Evolutionary conservation across 2,113 vertebrate species (phyloP).

Genomic region (Nothocercus julius): DNA sequence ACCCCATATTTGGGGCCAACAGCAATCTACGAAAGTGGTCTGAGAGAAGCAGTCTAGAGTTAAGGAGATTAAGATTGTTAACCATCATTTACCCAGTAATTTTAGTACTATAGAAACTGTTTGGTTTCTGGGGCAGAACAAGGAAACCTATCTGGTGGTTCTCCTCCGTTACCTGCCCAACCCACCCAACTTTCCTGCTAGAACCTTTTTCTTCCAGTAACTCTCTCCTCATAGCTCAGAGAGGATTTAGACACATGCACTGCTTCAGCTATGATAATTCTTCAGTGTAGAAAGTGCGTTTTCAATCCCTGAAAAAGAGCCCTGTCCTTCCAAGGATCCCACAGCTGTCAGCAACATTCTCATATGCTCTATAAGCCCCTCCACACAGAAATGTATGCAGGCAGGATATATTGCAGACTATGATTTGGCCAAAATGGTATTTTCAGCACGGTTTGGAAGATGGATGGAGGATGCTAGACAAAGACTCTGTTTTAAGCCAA

Average conservation of each 20-base stretch:
- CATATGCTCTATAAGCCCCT: background rate
- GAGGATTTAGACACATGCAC: background rate
- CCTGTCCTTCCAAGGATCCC: background rate
- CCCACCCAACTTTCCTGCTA: background rate
- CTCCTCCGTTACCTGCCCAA: background rate
- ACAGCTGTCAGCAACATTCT: background rate
- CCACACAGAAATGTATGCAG: background rate
- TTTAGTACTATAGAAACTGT: background rate
- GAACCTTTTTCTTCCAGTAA: background rate
- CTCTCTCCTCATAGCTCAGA: background rate
- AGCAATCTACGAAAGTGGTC: background rate
- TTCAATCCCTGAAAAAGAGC: background rate
- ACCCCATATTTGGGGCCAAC: background rate
- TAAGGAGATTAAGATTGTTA: background rate
- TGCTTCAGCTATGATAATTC: background rate
- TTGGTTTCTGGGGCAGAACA: background rate
- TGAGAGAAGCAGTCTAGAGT: background rate
- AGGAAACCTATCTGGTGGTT: background rate
- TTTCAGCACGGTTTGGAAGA: background rate
- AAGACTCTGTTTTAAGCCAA: background rate
- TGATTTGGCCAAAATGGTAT: background rate
- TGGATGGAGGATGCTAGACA: background rate
- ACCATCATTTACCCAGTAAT: rapidly evolving
- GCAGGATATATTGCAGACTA: background rate
- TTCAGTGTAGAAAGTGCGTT: background rate